These are phyloP conservation scores for Vultur gryphus DNA, from an alignment of 2,797 vertebrate genomes.

Conservation along the genomic window DNA sequence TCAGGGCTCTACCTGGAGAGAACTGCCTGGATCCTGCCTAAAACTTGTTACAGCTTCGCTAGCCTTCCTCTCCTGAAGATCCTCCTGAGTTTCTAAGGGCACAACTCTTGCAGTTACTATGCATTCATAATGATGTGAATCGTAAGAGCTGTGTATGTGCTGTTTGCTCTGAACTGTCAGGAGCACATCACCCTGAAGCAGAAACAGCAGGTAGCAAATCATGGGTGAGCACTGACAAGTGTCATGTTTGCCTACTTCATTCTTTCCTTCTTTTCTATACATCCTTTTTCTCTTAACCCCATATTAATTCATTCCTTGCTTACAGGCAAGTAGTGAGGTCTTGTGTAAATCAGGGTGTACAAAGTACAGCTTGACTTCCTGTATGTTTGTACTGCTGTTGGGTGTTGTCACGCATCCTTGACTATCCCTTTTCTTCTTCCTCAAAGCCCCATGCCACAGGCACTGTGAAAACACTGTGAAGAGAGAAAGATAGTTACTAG, in stretches of 20 bases:
- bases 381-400: not conserved
- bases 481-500: constrained; percentile 16
- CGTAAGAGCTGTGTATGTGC: not conserved
- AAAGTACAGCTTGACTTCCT: not conserved
- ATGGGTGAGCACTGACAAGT: not conserved
- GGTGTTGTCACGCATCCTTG: not conserved
- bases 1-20: constrained; percentile 17
- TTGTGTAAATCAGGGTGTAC: constrained; percentile 32
- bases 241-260: not conserved
- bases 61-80: constrained; percentile 5
- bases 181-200: not conserved
- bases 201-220: constrained; percentile 19
- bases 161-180: not conserved
- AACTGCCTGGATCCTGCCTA: constrained; percentile 33
- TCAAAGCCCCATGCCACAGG: not conserved
- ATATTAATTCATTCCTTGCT: constrained; percentile 17
- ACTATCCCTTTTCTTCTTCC: not conserved
- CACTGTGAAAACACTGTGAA: constrained; percentile 51
- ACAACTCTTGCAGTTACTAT: constrained; percentile 1
- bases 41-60: not conserved
- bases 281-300: not conserved
- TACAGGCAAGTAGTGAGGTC: constrained; percentile 14
- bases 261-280: not conserved
- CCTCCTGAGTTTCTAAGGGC: not conserved
- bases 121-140: not conserved